A percentile compares a stretch with the other conserved stretches of the same genome.
Evolutionary conservation across 2,113 vertebrate species (phyloP).

Genomic region (Regulus satrapa): DNA sequence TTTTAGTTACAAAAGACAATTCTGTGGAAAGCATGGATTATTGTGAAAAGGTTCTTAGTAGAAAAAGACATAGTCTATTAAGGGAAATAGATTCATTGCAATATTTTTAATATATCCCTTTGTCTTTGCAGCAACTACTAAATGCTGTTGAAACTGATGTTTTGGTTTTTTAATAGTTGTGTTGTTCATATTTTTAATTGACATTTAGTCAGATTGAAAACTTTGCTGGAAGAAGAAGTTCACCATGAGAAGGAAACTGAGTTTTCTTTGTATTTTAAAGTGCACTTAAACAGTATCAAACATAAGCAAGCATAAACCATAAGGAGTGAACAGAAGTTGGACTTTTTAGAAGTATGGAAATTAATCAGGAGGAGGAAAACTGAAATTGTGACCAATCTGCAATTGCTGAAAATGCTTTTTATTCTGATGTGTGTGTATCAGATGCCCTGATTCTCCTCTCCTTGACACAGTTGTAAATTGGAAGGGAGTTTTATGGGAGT

Average conservation of each 20-base stretch:
- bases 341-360: conserved; percentile 48
- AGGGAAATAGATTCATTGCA: not conserved
- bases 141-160: not conserved
- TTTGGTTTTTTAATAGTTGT: not conserved
- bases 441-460: conserved; percentile 30
- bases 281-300: conserved; percentile 1
- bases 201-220: not conserved
- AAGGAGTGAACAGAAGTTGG: conserved; percentile 56
- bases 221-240: not conserved
- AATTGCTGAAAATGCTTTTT: conserved; percentile 23
- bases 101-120: not conserved
- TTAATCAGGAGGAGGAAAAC: conserved; percentile 25
- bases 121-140: not conserved
- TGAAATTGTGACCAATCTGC: conserved; percentile 38
- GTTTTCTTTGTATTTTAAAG: not conserved
- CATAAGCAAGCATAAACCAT: conserved; percentile 35
- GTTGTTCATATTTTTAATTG: not conserved
- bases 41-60: not conserved
- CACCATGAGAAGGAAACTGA: not conserved
- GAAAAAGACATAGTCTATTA: not conserved
- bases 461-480: conserved; percentile 32
- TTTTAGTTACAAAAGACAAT: not conserved
- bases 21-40: not conserved
- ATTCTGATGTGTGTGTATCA: not conserved
- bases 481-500: conserved; percentile 9